Evolutionary conservation across 2,113 vertebrate genomes (phyloP).

Genomic region (Cryptotis parvus): DNA sequence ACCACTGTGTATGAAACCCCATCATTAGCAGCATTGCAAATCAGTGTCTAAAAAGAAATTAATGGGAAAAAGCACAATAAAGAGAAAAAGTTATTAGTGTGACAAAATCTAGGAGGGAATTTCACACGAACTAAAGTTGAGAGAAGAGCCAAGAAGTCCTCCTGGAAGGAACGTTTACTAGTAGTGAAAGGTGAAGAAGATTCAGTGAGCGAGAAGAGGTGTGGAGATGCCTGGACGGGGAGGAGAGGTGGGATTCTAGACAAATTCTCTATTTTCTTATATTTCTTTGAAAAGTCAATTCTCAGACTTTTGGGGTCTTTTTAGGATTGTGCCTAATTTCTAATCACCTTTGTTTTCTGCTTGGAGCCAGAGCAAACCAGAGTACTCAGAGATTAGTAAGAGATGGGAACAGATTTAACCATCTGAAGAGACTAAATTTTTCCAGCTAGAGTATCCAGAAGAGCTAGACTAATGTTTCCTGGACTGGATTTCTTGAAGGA

Average conservation of each 20-base stretch:
- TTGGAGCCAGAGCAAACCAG: slow-evolving; percentile 70
- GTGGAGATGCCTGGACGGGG: no score
- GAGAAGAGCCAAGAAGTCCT: not conserved
- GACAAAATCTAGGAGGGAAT: not conserved
- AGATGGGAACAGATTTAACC: slow-evolving; percentile 44
- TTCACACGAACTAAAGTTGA: not conserved
- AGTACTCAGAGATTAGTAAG: slow-evolving; percentile 62
- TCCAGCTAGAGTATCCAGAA: slow-evolving; percentile 70
- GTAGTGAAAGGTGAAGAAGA: not conserved
- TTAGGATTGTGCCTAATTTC: slow-evolving; percentile 83
- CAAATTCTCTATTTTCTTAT: not conserved
- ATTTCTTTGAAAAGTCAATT: not conserved
- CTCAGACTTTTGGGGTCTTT: slow-evolving; percentile 83
- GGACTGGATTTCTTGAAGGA: not conserved
- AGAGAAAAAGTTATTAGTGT: not conserved
- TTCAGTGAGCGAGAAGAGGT: not conserved
- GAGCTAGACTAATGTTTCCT: slow-evolving; percentile 40
- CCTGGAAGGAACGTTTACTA: not conserved
- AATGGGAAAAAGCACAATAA: not conserved
- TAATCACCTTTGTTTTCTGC: slow-evolving; percentile 83
- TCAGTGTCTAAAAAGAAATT: no score
- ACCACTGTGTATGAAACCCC: no score
- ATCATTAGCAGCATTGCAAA: no score
- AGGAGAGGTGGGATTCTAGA: not conserved
- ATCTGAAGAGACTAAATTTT: slow-evolving; percentile 59